Base-by-base conservation (phyloP, 37 sponge, comb jelly and placozoan genomes). In the Petrosia ficiformis region DNA sequence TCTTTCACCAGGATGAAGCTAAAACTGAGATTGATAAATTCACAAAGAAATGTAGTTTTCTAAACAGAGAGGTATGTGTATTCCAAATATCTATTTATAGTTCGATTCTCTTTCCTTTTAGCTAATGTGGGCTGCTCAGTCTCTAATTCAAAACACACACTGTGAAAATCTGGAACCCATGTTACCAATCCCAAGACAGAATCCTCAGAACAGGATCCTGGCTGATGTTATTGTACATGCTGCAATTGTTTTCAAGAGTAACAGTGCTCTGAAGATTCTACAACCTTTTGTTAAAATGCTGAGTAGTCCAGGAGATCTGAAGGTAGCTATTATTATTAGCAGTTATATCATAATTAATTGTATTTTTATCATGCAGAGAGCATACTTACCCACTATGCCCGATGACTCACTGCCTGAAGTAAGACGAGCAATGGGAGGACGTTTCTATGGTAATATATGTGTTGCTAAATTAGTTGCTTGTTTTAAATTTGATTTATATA, bases 361-460 rank as follows among this genome's bases (percentile, higher is more conserved):
- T 28, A 28, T 40, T 28, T 11, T 21, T 36, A 26, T 61, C 28
- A n/a, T 26, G 28, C n/a, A n/a, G n/a, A n/a, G n/a, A n/a, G n/a
- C 14, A 30, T 63, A 36, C 63, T 67, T 89, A 38, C 89, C 89
- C 4, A 84, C 89, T 16, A 89, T 89, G 89, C 69, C 59, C 25
- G 76, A 86, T 19, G 86, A 86, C 68, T 36, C 29, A 8, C 73
- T 86, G 19, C 81, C 79, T 28, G 86, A 86, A 58, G 81, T 43
- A 11, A 66, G 86, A 58, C 41, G 48, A 54, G 61, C 37, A 29
- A n/a, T n/a, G n/a, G n/a, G n/a, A n/a, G 52, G 48, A 41, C 6
- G 5, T 26, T 61, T 61, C n/a, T 68, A 68, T 68, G 70, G 40
- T 40, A 68, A 36, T 36, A 14, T 36, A 36, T 33, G 34, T 19